A percentile compares a stretch with the other conserved stretches of the same genome.
Evolutionary conservation across 2,888 invertebrate genomes (phyloP).

Genomic region (Rhagium mordax): DNA sequence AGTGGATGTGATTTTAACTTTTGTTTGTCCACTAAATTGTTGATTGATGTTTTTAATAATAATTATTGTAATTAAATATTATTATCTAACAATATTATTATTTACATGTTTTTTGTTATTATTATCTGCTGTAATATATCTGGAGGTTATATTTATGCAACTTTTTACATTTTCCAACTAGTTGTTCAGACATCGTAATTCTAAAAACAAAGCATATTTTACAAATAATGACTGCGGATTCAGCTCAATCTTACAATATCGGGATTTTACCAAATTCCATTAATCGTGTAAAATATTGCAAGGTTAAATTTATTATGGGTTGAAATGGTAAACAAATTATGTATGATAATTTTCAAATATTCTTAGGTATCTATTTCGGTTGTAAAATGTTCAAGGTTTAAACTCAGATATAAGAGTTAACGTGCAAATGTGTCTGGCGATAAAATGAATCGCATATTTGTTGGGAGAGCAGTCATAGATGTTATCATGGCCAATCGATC

Average conservation of each 20-base stretch:
- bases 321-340: neutral
- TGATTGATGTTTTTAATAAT: too few relatives aligned
- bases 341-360: neutral
- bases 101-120: neutral
- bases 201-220: neutral
- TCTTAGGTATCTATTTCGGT: neutral
- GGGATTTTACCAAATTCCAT: too few relatives aligned
- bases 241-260: neutral
- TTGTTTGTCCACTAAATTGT: too few relatives aligned
- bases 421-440: too few relatives aligned
- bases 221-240: neutral
- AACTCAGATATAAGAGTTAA: neutral
- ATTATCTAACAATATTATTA: too few relatives aligned
- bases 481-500: too few relatives aligned
- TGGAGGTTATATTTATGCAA: neutral
- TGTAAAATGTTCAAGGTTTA: neutral
- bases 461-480: too few relatives aligned
- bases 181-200: neutral
- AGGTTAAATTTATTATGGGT: neutral
- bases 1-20: too few relatives aligned
- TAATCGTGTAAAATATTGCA: neutral
- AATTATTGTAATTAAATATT: too few relatives aligned
- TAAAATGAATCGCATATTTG: too few relatives aligned
- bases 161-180: neutral
- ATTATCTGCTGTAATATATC: neutral